phyloP scores from a whole-genome alignment of 2,888 invertebrate genomes.

The Chrysolina haemoptera region DNA sequence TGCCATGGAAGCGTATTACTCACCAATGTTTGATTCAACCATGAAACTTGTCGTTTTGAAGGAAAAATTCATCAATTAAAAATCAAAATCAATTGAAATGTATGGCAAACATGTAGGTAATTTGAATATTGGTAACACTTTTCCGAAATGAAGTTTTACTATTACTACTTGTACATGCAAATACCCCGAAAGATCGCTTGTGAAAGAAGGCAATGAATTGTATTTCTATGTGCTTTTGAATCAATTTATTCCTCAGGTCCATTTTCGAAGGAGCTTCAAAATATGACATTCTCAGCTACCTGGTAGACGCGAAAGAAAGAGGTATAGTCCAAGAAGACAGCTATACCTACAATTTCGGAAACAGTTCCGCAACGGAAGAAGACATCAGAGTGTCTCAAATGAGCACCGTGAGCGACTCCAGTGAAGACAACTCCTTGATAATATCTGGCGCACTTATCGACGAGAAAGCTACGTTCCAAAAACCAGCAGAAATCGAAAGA shows the following conservation, averaged over 20 bases:
- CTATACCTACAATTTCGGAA: slow-evolving; percentile 76
- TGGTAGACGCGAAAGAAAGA: slow-evolving; percentile 88
- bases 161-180: too few species aligned
- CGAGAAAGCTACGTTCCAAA: slow-evolving; percentile 73
- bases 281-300: slow-evolving; percentile 90
- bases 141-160: too few species aligned
- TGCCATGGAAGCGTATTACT: too few species aligned
- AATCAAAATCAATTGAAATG: too few species aligned
- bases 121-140: too few species aligned
- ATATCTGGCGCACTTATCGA: slow-evolving; percentile 75
- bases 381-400: slow-evolving; percentile 82
- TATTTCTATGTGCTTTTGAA: too few species aligned
- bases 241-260: slow-evolving; percentile 67
- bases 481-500: slow-evolving; percentile 86
- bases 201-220: too few species aligned
- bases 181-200: too few species aligned
- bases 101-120: too few species aligned
- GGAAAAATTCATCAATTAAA: too few species aligned
- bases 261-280: slow-evolving; percentile 89
- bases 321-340: slow-evolving; percentile 80
- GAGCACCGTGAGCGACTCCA: slow-evolving; percentile 88
- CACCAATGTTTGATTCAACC: too few species aligned
- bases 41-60: too few species aligned
- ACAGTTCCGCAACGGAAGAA: slow-evolving; percentile 68
- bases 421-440: slow-evolving; percentile 85